Evolutionary conservation across 1,140 invertebrate species (phyloP), one percentile per base, ranked within the genome.

Genomic region (Rhagoletis zephyria): DNA sequence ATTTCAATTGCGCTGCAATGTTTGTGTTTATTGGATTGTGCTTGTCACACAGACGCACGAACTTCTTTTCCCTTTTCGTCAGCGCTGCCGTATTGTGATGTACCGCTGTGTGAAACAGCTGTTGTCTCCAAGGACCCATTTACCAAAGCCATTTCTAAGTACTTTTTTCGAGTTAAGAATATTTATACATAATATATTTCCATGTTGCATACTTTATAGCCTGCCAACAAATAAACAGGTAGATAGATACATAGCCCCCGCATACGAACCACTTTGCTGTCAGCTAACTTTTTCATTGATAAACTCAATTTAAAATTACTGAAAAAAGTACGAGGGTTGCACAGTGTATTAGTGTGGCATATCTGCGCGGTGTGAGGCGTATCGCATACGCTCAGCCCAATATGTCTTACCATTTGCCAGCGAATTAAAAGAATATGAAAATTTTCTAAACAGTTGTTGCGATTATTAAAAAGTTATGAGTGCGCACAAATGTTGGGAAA

Each of bases 391-490:
- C 45, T 81, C 6, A 4, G 40, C 16, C 14, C 14, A 12, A 51
- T 74, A n/a, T 74, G 5, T 48, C 0, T 5, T 74, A 3, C 45
- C 9, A 14, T 42, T 67, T 67, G 16, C 10, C 42, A 74, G 16
- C 10, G 12, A 45, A 51, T 45, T 30, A 74, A 40, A n/a, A 16
- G 42, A 6, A 74, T 74, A 74, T 81, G 45, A 81, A 60, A 85
- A 63, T 63, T 85, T 61, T 85, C 60, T 56, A 40, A 85, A 85
- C 85, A 85, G 85, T 61, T 85, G 85, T 63, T 63, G n/a, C 30
- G 12, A 30, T 85, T 85, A 85, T 85, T 85, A 85, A 85, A 85
- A 85, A 85, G 85, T 85, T 85, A 45, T 85, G 59, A 85, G 19
- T 85, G 19, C 51, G 45, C 12, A 30, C 19, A 74, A 74, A 74